These are phyloP conservation scores for Elegia similella DNA, from an alignment of 2,888 invertebrate genomes.

Conservation along the genomic window DNA sequence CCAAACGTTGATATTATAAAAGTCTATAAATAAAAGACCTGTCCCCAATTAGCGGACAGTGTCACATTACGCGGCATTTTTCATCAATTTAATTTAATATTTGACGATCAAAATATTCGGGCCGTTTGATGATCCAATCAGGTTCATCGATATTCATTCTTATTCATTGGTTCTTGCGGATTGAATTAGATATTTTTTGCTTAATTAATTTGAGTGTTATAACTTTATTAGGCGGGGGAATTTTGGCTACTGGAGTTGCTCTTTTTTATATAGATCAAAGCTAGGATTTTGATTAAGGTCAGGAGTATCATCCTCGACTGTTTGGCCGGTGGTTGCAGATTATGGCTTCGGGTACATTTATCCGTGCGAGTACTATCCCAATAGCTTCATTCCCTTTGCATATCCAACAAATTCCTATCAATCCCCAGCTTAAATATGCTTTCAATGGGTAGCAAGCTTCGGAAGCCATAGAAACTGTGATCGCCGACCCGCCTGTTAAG, in stretches of 20 bases:
- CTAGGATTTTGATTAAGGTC: too few relatives aligned
- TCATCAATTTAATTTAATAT: slow-evolving; percentile 13
- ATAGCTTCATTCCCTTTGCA: too few relatives aligned
- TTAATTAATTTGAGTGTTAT: slow-evolving; percentile 17
- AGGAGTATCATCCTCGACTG: too few relatives aligned
- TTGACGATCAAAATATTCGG: slow-evolving; percentile 17
- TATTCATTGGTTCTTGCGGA: slow-evolving; percentile 10
- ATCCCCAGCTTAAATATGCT: too few relatives aligned
- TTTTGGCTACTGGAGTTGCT: slow-evolving; percentile 3
- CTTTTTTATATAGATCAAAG: neutral
- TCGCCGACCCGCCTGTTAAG: too few relatives aligned
- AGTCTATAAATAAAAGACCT: neutral
- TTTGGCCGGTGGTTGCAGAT: too few relatives aligned
- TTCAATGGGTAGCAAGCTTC: too few relatives aligned
- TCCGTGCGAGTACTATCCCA: too few relatives aligned
- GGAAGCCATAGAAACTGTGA: too few relatives aligned
- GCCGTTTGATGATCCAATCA: slow-evolving; percentile 17
- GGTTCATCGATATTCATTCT: slow-evolving; percentile 7
- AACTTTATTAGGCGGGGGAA: slow-evolving; percentile 1
- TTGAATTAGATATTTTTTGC: slow-evolving; percentile 3
- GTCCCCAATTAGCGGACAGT: slow-evolving; percentile 19
- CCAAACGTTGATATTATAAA: neutral
- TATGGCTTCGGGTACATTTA: too few relatives aligned
- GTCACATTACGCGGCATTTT: slow-evolving; percentile 20
- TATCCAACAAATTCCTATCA: too few relatives aligned